Percentiles rank a stretch among this genome's conserved stretches.
Evolutionary conservation across 2,797 vertebrate species (phyloP).

Genomic region (Balearica regulorum): DNA sequence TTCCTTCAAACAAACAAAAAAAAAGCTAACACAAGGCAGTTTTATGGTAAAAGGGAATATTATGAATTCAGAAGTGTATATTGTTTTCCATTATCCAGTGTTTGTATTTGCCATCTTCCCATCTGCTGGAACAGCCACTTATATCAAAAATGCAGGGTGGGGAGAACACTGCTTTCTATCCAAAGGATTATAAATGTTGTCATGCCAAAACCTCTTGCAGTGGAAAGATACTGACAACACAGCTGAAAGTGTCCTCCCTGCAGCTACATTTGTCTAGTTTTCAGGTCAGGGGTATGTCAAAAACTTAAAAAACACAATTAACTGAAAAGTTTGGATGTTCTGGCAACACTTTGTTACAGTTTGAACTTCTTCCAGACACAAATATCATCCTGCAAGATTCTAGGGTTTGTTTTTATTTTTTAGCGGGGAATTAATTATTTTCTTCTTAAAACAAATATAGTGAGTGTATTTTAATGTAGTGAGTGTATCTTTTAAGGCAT

Average conservation of each 20-base stretch:
- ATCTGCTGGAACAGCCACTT: not conserved
- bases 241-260: not conserved
- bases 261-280: not conserved
- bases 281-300: constrained; percentile 2
- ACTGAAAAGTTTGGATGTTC: not conserved
- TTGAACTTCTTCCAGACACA: not conserved
- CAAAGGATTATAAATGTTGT: not conserved
- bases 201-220: constrained; percentile 1
- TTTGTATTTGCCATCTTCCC: not conserved
- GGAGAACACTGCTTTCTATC: not conserved
- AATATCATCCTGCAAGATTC: not conserved
- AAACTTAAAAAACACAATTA: not conserved
- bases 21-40: not conserved
- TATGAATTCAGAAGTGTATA: not conserved
- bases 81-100: not conserved
- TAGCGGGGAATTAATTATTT: not conserved
- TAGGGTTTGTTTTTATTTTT: not conserved
- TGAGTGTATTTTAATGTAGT: not conserved
- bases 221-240: constrained; percentile 20
- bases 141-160: not conserved
- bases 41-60: not conserved
- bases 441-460: not conserved
- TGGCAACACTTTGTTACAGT: not conserved
- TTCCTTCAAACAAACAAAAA: not conserved
- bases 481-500: not conserved